Evolutionary conservation across 2,113 vertebrate genomes (phyloP).

Genomic region (Rhegmatorhina hoffmannsi): DNA sequence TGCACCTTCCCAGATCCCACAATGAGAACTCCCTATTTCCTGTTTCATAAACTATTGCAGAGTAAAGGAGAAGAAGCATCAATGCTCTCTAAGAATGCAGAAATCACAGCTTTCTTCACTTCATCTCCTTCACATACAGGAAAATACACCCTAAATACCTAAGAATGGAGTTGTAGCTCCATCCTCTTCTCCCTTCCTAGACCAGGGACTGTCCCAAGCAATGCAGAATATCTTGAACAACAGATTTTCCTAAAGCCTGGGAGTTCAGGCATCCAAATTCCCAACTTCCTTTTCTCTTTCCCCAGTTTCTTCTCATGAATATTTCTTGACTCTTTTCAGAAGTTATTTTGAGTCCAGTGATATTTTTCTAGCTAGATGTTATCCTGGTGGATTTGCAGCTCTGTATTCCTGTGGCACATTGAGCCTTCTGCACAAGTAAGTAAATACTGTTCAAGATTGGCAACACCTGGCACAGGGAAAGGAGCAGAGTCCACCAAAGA

Average conservation of each 20-base stretch:
- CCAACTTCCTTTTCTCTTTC: not conserved
- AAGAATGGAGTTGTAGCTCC: not conserved
- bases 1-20: not conserved
- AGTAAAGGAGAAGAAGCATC: not conserved
- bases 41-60: not conserved
- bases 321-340: not conserved
- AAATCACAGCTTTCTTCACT: not conserved
- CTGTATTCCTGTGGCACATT: not conserved
- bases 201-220: not conserved
- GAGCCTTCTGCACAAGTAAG: not conserved
- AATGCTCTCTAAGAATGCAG: not conserved
- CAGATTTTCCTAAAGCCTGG: not conserved
- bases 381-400: not conserved
- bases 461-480: not conserved
- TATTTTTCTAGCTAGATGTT: not conserved
- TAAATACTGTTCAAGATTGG: not conserved
- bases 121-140: not conserved
- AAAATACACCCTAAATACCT: not conserved
- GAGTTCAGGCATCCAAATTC: not conserved
- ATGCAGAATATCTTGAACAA: not conserved
- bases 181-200: not conserved
- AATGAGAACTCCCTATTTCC: rapidly evolving
- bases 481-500: conserved; percentile 1
- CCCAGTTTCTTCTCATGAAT: not conserved
- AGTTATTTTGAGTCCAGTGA: not conserved